These are phyloP conservation scores for Ochropacha duplaris DNA, from an alignment of 2,888 invertebrate species.

Conservation along the genomic window DNA sequence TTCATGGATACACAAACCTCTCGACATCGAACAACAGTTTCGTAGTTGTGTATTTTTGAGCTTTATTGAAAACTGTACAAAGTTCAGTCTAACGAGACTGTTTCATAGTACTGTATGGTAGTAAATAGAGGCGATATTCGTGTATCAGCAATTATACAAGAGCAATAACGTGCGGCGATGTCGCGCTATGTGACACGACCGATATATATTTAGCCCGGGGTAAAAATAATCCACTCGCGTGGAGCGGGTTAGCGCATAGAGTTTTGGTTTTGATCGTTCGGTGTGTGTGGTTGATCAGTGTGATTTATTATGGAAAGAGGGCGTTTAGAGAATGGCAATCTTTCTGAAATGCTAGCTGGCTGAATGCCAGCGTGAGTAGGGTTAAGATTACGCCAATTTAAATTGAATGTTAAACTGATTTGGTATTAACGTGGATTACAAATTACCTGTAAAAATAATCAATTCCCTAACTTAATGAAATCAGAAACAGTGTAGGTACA, in stretches of 20 bases:
- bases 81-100: neutral
- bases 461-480: no score
- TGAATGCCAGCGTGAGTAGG: neutral
- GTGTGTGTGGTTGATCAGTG: constrained; percentile 17
- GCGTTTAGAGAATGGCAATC: neutral
- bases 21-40: neutral
- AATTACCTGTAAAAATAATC: no score
- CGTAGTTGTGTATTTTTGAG: neutral
- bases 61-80: neutral
- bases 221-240: constrained; percentile 68
- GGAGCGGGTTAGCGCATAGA: constrained; percentile 39
- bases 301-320: constrained; percentile 3
- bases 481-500: no score
- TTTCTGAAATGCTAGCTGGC: neutral
- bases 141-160: constrained; percentile 21
- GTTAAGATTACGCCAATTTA: neutral
- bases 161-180: constrained; percentile 52
- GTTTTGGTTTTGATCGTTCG: constrained; percentile 28
- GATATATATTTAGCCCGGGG: constrained; percentile 62
- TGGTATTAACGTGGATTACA: no score
- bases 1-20: neutral
- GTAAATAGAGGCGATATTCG: constrained; percentile 42
- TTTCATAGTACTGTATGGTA: neutral
- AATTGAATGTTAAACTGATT: neutral
- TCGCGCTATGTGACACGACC: constrained; percentile 71